Evolutionary conservation across 2,797 vertebrate genomes (phyloP).

Genomic region (Odontamblyopus rebecca): DNA sequence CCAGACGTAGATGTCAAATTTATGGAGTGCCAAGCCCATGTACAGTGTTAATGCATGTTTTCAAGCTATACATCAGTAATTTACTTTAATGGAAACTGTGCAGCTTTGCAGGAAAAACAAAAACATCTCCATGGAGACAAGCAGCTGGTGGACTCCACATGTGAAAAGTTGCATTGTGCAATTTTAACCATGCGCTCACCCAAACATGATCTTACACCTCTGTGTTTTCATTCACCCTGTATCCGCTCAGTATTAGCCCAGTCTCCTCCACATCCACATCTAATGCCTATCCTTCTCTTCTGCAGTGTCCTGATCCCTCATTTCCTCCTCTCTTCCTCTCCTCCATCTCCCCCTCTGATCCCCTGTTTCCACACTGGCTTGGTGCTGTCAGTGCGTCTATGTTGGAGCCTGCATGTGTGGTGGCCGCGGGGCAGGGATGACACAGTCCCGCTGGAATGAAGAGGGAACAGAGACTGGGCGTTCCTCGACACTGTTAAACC

Average conservation of each 20-base stretch:
- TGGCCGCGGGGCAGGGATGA: constrained; percentile 83
- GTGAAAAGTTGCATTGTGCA: not conserved
- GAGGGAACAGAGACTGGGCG: constrained; percentile 84
- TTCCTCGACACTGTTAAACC: constrained; percentile 87
- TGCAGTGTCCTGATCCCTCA: constrained; percentile 59
- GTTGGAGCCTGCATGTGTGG: constrained; percentile 68
- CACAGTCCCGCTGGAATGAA: constrained; percentile 84
- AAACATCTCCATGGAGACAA: not conserved
- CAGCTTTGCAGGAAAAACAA: not conserved
- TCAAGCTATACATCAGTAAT: not conserved
- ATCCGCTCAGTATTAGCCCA: constrained; percentile 18
- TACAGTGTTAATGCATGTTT: not conserved
- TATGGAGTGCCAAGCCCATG: not conserved
- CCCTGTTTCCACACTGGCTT: constrained; percentile 63
- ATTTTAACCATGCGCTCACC: constrained; percentile 27
- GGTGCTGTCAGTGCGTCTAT: constrained; percentile 30
- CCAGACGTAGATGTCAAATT: not conserved
- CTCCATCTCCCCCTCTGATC: constrained; percentile 68
- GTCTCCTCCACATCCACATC: constrained; percentile 34
- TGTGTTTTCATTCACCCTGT: constrained; percentile 31
- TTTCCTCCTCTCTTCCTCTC: constrained; percentile 68
- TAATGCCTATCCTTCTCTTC: constrained; percentile 32
- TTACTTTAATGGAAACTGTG: not conserved
- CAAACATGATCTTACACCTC: constrained; percentile 56
- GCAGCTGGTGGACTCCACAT: not conserved